These are phyloP conservation scores for Synanthedon tipuliformis DNA, from an alignment of 2,888 invertebrate genomes.

Conservation along the genomic window DNA sequence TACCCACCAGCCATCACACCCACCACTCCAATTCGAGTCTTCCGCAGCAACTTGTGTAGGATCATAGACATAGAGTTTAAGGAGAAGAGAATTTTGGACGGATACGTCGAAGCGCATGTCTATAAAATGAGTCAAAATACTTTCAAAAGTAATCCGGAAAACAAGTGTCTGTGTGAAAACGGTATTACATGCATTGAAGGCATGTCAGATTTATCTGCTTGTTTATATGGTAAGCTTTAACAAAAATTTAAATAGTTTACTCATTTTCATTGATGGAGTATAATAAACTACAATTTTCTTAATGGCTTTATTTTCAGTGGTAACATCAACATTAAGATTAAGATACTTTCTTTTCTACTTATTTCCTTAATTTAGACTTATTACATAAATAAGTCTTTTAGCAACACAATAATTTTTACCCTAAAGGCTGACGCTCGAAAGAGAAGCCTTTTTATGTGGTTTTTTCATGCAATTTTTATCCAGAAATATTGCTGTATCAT, in stretches of 20 bases:
- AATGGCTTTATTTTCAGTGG: too few species aligned
- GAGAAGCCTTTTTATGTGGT: too few species aligned
- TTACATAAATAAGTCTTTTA: too few species aligned
- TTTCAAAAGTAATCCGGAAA: slow-evolving; percentile 72
- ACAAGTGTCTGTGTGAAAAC: slow-evolving; percentile 73
- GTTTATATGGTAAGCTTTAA: slow-evolving; percentile 74
- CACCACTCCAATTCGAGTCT: slow-evolving; percentile 70
- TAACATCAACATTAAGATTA: too few species aligned
- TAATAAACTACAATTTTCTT: too few species aligned
- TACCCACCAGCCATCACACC: slow-evolving; percentile 73
- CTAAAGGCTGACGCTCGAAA: too few species aligned
- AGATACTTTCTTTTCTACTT: too few species aligned
- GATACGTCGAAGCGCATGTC: slow-evolving; percentile 69
- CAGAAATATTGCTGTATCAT: too few species aligned
- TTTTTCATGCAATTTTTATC: too few species aligned
- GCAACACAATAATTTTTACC: too few species aligned
- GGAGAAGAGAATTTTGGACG: slow-evolving; percentile 18
- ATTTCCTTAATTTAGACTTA: too few species aligned
- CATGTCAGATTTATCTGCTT: slow-evolving; percentile 76
- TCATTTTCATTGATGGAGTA: background rate
- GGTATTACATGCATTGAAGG: slow-evolving; percentile 66
- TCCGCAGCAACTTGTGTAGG: slow-evolving; percentile 82
- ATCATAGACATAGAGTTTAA: slow-evolving; percentile 61
- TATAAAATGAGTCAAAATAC: slow-evolving; percentile 73
- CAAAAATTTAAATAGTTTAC: background rate